These are phyloP conservation scores for Plagodis dolabraria DNA, from an alignment of 2,888 invertebrate genomes.

Conservation along the genomic window DNA sequence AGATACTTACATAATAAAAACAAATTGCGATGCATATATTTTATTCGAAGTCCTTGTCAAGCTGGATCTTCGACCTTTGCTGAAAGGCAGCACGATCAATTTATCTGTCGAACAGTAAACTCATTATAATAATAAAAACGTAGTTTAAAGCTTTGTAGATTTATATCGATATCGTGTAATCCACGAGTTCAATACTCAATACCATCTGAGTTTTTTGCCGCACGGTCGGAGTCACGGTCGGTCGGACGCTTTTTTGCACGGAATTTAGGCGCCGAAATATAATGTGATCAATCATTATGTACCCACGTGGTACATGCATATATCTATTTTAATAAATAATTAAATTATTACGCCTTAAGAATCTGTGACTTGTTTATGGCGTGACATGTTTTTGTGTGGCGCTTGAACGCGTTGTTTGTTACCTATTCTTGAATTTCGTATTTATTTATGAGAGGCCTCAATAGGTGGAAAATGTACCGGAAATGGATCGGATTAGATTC, in stretches of 20 bases:
- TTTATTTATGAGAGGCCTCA: slow-evolving; percentile 66
- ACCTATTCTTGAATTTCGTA: slow-evolving; percentile 55
- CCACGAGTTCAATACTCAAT: slow-evolving; percentile 45
- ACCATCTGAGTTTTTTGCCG: slow-evolving; percentile 54
- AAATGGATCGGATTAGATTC: slow-evolving; percentile 37
- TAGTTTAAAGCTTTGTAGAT: slow-evolving; percentile 30
- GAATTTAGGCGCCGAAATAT: slow-evolving; percentile 80
- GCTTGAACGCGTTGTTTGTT: slow-evolving; percentile 41
- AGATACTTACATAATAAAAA: slow-evolving; percentile 31
- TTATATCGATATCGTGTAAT: slow-evolving; percentile 26
- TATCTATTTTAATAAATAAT: slow-evolving; percentile 18
- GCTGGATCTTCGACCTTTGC: slow-evolving; percentile 46
- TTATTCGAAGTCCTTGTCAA: slow-evolving; percentile 48
- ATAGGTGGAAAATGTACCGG: slow-evolving; percentile 55
- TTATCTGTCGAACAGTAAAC: slow-evolving; percentile 32
- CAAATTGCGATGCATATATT: slow-evolving; percentile 38
- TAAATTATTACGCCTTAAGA: slow-evolving; percentile 26
- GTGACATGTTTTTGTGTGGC: slow-evolving; percentile 49
- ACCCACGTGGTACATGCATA: slow-evolving; percentile 28
- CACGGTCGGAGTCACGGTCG: slow-evolving; percentile 70
- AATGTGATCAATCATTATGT: slow-evolving; percentile 56
- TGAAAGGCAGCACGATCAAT: slow-evolving; percentile 46
- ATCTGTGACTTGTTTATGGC: slow-evolving; percentile 40
- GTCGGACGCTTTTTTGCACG: slow-evolving; percentile 74
- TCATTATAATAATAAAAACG: slow-evolving; percentile 32